Conservation (phyloP, 1,140 invertebrate genomes). For the Drosophila lacteicornis region DNA sequence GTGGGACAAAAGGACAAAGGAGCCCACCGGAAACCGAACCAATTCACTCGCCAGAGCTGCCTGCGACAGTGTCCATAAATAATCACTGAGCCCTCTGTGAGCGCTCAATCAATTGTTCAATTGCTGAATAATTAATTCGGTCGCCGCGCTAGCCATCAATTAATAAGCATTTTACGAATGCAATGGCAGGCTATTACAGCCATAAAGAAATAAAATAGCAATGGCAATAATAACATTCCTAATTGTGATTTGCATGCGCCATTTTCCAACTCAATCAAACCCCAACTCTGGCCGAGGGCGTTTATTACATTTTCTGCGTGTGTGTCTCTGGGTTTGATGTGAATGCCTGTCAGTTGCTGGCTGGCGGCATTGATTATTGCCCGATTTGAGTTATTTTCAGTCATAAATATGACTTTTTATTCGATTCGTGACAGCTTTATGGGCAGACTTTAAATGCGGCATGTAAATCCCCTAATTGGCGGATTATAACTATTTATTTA, state of each 20-base stretch:
- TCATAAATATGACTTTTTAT: constrained; percentile 33
- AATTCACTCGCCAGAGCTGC: constrained; percentile 6
- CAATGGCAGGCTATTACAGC: constrained; percentile 47
- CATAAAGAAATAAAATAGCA: constrained; percentile 15
- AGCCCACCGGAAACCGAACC: constrained; percentile 8
- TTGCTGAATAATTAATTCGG: constrained; percentile 58
- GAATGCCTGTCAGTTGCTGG: constrained; percentile 21
- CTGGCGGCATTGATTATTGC: constrained; percentile 36
- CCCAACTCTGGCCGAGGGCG: constrained; percentile 26
- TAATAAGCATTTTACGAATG: constrained; percentile 55
- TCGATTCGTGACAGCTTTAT: constrained; percentile 43
- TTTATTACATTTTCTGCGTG: constrained; percentile 38
- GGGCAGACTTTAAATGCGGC: background rate
- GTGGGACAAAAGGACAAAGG: constrained; percentile 23
- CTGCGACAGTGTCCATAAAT: constrained; percentile 40
- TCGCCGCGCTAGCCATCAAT: constrained; percentile 40
- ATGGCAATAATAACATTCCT: constrained; percentile 34
- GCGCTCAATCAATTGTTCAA: constrained; percentile 54
- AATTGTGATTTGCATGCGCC: constrained; percentile 58
- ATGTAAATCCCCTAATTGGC: constrained; percentile 1
- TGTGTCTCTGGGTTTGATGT: constrained; percentile 3
- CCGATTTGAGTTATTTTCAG: constrained; percentile 31
- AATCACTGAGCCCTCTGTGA: constrained; percentile 22
- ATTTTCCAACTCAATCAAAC: constrained; percentile 40
- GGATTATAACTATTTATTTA: background rate